Base-by-base conservation (phyloP, 2,888 invertebrate species). In the Bellardia bayeri region DNA sequence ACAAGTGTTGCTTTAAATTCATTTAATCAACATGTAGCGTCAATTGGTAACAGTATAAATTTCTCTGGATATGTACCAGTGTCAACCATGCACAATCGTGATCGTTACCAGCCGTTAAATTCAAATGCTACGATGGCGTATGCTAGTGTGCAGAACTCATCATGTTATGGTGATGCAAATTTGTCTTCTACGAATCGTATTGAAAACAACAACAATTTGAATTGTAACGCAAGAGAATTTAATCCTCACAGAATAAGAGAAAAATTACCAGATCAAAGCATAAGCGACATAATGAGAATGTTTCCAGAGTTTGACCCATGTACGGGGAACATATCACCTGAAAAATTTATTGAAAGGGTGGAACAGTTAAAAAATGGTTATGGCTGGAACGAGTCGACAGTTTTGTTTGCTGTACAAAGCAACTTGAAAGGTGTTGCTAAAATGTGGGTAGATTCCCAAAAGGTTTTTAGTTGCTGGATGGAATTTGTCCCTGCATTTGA, bases 371-470 rank as follows among this genome's bases (percentile, higher is more conserved):
- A 72, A 49, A 68, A n/a, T 6, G 84, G 72, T 13, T 88, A 89
- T 66, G 75, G 79, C 0, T 89, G 89, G 88, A 30, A 72, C 14
- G 85, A 86, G 40, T 72, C 56, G 8, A 9, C 45, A 23, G 51
- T 88, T 9, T 63, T 87, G 9, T 86, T 86, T 45, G 88, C 85
- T 40, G 74, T 84, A 1, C 86, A 82, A 71, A 58, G 74, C 3
- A 87, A 88, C 14, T 37, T 89, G 33, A 82, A 61, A 42, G 89
- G 86, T 42, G 85, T 78, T 13, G 85, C 88, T 11, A 86, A 86
- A 54, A 37, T 80, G 5, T 88, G 88, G 86, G 54, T 82, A 9
- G 85, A 88, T 58, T 61, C 85, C 5, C 87, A 86, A 49, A 75
- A 42, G 14, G 68, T 86, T 11, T 86, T 78, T 78, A 40, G 63